A percentile compares a stretch with the other conserved stretches of the same genome.
Conservation (phyloP, 2,888 invertebrate genomes). For the Sarcophaga caerulescens region DNA sequence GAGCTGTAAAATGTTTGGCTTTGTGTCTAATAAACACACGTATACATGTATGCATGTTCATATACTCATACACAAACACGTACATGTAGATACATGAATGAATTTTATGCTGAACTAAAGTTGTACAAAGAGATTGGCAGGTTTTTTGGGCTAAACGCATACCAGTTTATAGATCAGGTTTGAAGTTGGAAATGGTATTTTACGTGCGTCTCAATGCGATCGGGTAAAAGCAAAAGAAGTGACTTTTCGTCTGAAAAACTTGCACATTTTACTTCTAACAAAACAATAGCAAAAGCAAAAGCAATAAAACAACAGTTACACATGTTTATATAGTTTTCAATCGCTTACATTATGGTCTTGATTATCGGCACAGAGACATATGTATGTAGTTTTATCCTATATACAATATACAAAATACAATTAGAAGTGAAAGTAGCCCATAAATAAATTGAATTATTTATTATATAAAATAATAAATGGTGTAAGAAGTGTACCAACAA, state of each 20-base stretch:
- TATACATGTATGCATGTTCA: neutral
- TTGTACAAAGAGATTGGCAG: slow-evolving; percentile 18
- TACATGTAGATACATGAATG: neutral
- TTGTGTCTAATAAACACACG: neutral
- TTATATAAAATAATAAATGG: no score
- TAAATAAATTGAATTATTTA: no score
- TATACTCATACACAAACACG: neutral
- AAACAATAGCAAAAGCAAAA: slow-evolving; percentile 20
- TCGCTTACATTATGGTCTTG: slow-evolving; percentile 21
- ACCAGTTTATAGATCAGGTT: slow-evolving; percentile 65
- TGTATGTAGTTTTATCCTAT: neutral
- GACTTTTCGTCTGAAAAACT: slow-evolving; percentile 36
- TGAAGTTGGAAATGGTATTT: slow-evolving; percentile 39
- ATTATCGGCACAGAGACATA: slow-evolving; percentile 1
- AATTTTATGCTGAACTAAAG: neutral
- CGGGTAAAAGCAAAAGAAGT: slow-evolving; percentile 38
- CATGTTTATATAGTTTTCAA: slow-evolving; percentile 33
- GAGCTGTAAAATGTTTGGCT: slow-evolving; percentile 5
- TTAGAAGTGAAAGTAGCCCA: no score
- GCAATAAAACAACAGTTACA: slow-evolving; percentile 46
- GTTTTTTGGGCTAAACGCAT: slow-evolving; percentile 51
- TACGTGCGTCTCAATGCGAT: slow-evolving; percentile 36
- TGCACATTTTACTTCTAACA: slow-evolving; percentile 47
- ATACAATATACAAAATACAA: neutral
- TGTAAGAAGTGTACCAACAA: no score